Evolutionary conservation across 2,113 vertebrate species (phyloP).

Genomic region (Lophotis ruficrista): DNA sequence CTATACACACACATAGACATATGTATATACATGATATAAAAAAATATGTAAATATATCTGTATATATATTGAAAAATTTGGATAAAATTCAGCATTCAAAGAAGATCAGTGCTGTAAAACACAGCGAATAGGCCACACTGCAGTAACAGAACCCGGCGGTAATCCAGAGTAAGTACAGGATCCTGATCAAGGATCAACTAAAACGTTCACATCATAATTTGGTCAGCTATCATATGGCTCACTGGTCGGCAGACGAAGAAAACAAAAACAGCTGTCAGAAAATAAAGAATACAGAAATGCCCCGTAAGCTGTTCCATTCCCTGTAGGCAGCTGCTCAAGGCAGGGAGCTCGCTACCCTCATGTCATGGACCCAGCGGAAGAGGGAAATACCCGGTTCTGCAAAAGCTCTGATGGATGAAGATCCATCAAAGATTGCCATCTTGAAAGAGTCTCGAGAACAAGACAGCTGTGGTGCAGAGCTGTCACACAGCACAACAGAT

Average conservation of each 20-base stretch:
- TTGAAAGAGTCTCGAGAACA: neutral
- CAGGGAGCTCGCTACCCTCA: neutral
- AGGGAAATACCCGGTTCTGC: neutral
- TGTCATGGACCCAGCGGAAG: accelerated
- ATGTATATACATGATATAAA: no score
- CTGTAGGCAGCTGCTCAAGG: neutral
- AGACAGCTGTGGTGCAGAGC: neutral
- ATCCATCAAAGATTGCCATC: neutral
- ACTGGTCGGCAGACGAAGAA: neutral
- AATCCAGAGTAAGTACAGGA: neutral
- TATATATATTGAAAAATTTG: neutral
- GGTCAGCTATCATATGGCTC: neutral
- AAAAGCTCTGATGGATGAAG: neutral
- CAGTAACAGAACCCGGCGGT: no score
- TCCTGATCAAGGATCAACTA: neutral
- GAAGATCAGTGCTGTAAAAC: no score
- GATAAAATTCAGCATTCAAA: neutral
- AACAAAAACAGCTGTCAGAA: neutral
- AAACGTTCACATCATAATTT: accelerated
- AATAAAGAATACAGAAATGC: neutral
- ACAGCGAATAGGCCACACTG: neutral
- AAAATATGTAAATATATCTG: no score
- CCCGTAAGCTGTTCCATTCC: neutral
- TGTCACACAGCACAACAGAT: neutral
- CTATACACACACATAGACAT: accelerated